Evolutionary conservation across 2,888 invertebrate species (phyloP).

Genomic region (Anthrax anthrax): DNA sequence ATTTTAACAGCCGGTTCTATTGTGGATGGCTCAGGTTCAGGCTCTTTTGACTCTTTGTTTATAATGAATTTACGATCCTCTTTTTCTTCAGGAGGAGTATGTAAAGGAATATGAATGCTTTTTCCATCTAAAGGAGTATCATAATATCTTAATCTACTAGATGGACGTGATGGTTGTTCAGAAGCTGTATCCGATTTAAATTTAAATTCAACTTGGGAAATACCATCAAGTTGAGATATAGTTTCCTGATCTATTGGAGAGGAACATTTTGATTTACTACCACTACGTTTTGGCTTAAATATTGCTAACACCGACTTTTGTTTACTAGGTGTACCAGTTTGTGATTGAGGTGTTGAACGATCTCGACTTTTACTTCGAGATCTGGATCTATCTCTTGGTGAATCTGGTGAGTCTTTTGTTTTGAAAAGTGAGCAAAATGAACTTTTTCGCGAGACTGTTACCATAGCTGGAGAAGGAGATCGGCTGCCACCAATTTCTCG

Average conservation of each 20-base stretch:
- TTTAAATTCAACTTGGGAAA: conserved; percentile 35
- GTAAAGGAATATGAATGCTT: conserved; percentile 56
- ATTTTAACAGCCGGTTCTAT: not conserved
- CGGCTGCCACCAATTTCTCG: conserved; percentile 28
- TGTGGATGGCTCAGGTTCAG: conserved; percentile 2
- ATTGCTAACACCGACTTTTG: conserved; percentile 53
- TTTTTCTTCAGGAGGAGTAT: conserved; percentile 56
- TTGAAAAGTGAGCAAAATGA: conserved; percentile 70
- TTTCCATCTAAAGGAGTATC: conserved; percentile 48
- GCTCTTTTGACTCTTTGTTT: conserved; percentile 6
- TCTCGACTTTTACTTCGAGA: conserved; percentile 51
- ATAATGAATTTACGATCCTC: conserved; percentile 28
- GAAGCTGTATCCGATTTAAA: conserved; percentile 20
- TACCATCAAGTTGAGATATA: conserved; percentile 29
- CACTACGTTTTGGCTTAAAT: conserved; percentile 44
- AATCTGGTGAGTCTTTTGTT: conserved; percentile 43
- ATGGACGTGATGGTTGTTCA: conserved; percentile 20
- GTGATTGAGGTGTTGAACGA: conserved; percentile 27
- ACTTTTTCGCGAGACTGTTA: conserved; percentile 56
- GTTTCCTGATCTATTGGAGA: conserved; percentile 26
- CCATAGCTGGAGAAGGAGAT: conserved; percentile 55
- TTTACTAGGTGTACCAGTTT: conserved; percentile 45
- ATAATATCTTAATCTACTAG: conserved; percentile 40
- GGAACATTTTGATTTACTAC: conserved; percentile 36
- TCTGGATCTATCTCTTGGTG: conserved; percentile 34